phyloP scores from a whole-genome alignment of 1,140 invertebrate genomes.

The Hylaeus volcanicus region DNA sequence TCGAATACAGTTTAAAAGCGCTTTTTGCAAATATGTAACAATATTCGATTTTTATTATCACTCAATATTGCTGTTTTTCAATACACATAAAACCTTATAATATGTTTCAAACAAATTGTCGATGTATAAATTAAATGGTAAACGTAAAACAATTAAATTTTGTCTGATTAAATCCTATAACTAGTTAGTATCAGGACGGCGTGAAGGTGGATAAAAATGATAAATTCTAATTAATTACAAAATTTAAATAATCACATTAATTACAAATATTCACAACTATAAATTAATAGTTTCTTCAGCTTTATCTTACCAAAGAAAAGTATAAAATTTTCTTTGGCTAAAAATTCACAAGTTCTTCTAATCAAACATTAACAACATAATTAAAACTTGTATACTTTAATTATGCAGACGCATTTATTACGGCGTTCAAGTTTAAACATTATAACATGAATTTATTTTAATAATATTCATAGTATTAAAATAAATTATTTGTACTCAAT shows the following conservation, averaged over 20 bases:
- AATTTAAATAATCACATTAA: neutral
- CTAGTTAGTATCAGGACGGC: conserved; percentile 56
- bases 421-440: neutral
- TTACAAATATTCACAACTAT: neutral
- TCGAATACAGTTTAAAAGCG: neutral
- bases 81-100: neutral
- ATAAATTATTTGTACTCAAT: conserved; percentile 62
- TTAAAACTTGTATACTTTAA: conserved; percentile 18
- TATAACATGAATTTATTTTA: conserved; percentile 21
- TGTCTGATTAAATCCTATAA: conserved; percentile 41
- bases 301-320: conserved; percentile 40
- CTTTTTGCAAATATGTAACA: neutral
- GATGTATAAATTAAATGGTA: neutral
- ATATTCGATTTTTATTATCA: conserved; percentile 11
- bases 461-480: conserved; percentile 18
- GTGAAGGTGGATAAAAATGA: conserved; percentile 45
- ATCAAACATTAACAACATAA: conserved; percentile 10
- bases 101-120: neutral
- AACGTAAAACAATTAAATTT: conserved; percentile 29
- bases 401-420: conserved; percentile 40
- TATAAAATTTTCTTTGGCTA: conserved; percentile 24
- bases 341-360: conserved; percentile 6
- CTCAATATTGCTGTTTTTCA: neutral
- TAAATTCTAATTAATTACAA: conserved; percentile 3
- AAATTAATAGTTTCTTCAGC: conserved; percentile 18